A percentile compares a stretch with the other conserved stretches of the same genome.
Evolutionary conservation across 1,140 invertebrate genomes (phyloP).

Genomic region (Drosophila repleta): DNA sequence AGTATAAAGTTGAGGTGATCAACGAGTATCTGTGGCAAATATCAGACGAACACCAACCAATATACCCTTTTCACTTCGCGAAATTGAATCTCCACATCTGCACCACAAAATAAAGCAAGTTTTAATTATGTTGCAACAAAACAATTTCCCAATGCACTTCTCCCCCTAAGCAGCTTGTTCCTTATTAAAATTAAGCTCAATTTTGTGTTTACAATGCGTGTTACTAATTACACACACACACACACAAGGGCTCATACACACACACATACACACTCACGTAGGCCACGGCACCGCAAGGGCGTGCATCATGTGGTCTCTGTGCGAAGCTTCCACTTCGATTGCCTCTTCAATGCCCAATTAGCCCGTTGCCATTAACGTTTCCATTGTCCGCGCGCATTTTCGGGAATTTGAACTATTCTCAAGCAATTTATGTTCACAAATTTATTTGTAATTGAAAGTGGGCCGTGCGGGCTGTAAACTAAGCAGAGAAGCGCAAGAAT

Average conservation of each 20-base stretch:
- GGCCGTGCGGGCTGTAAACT: too few species aligned
- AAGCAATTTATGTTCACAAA: conserved; percentile 40
- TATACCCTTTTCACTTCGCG: too few species aligned
- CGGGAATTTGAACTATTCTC: conserved; percentile 5
- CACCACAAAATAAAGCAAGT: too few species aligned
- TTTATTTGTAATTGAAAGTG: conserved; percentile 23
- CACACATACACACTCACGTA: conserved; percentile 6
- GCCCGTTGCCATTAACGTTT: conserved; percentile 13
- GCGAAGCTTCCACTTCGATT: conserved; percentile 12
- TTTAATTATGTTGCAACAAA: too few species aligned
- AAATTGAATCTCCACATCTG: too few species aligned
- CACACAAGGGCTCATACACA: conserved; percentile 15
- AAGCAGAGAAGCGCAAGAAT: too few species aligned
- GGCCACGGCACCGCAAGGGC: conserved; percentile 4
- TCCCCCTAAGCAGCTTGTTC: conserved; percentile 15
- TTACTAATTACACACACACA: conserved; percentile 42
- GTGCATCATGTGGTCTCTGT: conserved; percentile 35
- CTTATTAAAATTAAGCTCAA: conserved; percentile 7
- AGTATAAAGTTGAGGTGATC: too few species aligned
- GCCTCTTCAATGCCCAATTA: neutral
- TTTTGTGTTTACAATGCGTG: conserved; percentile 34
- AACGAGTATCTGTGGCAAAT: too few species aligned
- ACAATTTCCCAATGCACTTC: too few species aligned
- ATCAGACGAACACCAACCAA: too few species aligned
- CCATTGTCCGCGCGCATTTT: conserved; percentile 26